These are phyloP conservation scores for Turdus rufiventris DNA, from an alignment of 2,113 vertebrate genomes.

Conservation along the genomic window DNA sequence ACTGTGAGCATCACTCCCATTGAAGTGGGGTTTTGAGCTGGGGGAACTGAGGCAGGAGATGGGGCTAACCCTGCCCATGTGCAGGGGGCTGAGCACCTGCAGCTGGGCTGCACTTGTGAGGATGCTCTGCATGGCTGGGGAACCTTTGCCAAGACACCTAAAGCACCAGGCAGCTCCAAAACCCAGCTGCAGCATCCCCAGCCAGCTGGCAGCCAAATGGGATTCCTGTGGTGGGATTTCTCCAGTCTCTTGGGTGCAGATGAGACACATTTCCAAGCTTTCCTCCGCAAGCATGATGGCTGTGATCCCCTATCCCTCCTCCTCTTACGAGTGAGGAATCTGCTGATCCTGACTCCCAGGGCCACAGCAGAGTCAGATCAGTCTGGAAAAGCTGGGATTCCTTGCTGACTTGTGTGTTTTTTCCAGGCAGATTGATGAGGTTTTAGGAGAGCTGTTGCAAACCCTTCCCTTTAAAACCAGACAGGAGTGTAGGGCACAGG, in stretches of 20 bases:
- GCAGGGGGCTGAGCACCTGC: constrained; percentile 1
- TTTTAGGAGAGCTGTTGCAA: background rate
- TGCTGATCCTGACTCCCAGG: background rate
- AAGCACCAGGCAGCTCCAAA: background rate
- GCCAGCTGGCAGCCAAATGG: background rate
- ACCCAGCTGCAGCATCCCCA: background rate
- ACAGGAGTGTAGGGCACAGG: rapidly evolving
- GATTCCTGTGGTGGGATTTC: constrained; percentile 48
- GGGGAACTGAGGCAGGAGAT: background rate
- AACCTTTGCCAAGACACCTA: background rate
- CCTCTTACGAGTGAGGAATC: background rate
- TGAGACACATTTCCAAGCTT: background rate
- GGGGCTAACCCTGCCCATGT: background rate
- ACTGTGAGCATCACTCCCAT: background rate
- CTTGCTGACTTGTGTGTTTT: background rate
- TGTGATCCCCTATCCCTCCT: background rate
- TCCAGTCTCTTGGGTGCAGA: background rate
- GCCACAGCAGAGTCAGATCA: background rate
- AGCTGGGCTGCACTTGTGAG: background rate
- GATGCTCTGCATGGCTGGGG: background rate
- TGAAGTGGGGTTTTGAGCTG: rapidly evolving
- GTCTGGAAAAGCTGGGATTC: background rate
- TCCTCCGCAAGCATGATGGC: background rate
- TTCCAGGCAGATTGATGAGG: background rate
- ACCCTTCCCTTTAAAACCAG: background rate